Base-by-base conservation (phyloP, 2,888 invertebrate genomes). In the Ophioninae sp. region DNA sequence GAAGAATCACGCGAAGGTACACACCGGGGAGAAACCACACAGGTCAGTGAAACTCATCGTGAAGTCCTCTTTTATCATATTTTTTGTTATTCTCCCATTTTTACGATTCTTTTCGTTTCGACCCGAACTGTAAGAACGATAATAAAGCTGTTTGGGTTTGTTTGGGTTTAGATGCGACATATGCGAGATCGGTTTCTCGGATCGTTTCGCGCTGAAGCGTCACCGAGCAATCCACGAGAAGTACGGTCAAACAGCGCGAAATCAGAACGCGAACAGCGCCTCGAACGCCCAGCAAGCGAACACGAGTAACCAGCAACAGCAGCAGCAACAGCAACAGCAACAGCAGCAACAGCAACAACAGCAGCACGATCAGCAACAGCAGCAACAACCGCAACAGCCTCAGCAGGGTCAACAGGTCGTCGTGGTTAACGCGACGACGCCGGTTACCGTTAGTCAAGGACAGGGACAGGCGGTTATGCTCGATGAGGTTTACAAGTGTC, bases 151-250 rank as follows among this genome's bases (percentile, higher is more conserved):
- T 3, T 20, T 17, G 44, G 17, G 23, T 30, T 76, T 93, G 92
- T n/a, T n/a, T n/a, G n/a, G n/a, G n/a, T n/a, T n/a, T 89, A 96
- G 97, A 91, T 97, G 97, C 92, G 97, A 97, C 87, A 96, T 96
- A 77, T 97, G 97, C 91, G 97, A 97, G 85, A 97, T 97, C 64
- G 97, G 97, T 75, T 97, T 97, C 92, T 97, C 97, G 39, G 97
- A 97, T 93, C 95, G 97, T 85, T 97, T 97, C 91, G 97, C 97
- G 30, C 93, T 97, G 82, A 97, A 97, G 90, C 94, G 97, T 84
- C 97, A 97, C 91, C 94, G 97, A 87, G 96, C 96, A 87, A 97
- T 97, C 88, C 97, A 97, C 92, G 97, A 97, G 89, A 97, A 97
- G 93, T 97, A 97, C 91, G 97, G 96, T 93, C 93, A 92, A 84